Evolutionary conservation across 2,797 vertebrate genomes (phyloP).

Genomic region (Poecilia wingei): DNA sequence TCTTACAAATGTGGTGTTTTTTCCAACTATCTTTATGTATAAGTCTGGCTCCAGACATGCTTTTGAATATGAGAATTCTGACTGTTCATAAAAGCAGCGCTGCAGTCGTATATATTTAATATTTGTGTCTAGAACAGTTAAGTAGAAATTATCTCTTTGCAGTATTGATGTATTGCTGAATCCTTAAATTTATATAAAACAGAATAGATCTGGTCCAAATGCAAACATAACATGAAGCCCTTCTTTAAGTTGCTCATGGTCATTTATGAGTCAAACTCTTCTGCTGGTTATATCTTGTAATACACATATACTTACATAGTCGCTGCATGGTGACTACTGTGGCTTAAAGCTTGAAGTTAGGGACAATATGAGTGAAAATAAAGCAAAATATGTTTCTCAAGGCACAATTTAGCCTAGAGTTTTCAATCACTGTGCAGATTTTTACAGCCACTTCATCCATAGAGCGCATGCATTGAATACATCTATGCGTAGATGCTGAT

Average conservation of each 20-base stretch:
- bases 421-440: background rate
- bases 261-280: background rate
- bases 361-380: background rate
- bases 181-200: background rate
- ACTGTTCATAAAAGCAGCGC: background rate
- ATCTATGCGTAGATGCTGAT: slow-evolving; percentile 5
- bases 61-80: background rate
- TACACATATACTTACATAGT: background rate
- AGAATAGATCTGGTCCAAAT: background rate
- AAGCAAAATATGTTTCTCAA: background rate
- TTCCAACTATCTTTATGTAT: background rate
- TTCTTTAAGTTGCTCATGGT: no score
- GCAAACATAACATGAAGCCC: background rate
- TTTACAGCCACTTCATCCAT: background rate
- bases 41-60: background rate
- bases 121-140: background rate
- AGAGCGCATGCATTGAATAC: background rate
- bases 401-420: background rate
- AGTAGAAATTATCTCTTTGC: background rate
- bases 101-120: background rate
- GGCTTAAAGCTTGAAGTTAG: background rate
- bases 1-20: background rate
- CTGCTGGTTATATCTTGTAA: background rate
- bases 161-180: background rate
- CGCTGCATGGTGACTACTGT: background rate